Base-by-base conservation (phyloP, 2,888 invertebrate genomes). In the Suillia variegata region DNA sequence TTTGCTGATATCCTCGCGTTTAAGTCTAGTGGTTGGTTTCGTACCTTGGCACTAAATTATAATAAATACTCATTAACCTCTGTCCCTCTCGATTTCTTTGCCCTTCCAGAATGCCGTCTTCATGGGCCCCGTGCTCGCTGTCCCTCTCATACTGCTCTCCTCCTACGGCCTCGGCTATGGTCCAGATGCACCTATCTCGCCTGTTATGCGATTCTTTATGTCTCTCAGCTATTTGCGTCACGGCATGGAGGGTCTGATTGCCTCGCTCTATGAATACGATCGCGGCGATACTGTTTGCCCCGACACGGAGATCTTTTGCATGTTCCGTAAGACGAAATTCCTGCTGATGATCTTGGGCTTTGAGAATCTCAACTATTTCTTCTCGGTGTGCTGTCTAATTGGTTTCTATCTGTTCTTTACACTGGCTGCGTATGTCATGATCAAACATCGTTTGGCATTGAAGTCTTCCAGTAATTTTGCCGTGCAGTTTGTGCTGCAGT, bases 91-190 rank as follows among this genome's bases (percentile, higher is more conserved):
- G 13, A 33, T 13, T 33, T 3, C 4, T 34, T 13, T 48, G 48
- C 20, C 15, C 53, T 17, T 26, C 5, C 82, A 93, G 93, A 93
- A 93, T 74, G 89, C 90, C 24, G 92, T 95, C 81, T 97, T 96
- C 80, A 84, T 95, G 69, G 97, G 96, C 0, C 96, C 97, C 15
- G 91, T 93, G 1, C 76, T 91, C 59, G 86, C 90, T 55, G 96
- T 96, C 4, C 96, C 96, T 0, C 83, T 97, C 12, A 92, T 97
- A 87, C 81, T 97, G 58, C 85, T 96, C 52, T 91, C 96, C 4
- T 92, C 90, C 0, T 92, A 92, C 75, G 93, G 96, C 26, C 90
- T 96, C 72, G 96, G 96, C 4, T 89, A 88, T 61, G 92, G 91
- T 1, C 84, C 85, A n/a, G 84, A 85, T 1, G 88, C 90, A 0